A percentile compares a stretch with the other conserved stretches of the same genome.
Conservation (phyloP, 2,113 vertebrate genomes). For the Picathartes gymnocephalus region DNA sequence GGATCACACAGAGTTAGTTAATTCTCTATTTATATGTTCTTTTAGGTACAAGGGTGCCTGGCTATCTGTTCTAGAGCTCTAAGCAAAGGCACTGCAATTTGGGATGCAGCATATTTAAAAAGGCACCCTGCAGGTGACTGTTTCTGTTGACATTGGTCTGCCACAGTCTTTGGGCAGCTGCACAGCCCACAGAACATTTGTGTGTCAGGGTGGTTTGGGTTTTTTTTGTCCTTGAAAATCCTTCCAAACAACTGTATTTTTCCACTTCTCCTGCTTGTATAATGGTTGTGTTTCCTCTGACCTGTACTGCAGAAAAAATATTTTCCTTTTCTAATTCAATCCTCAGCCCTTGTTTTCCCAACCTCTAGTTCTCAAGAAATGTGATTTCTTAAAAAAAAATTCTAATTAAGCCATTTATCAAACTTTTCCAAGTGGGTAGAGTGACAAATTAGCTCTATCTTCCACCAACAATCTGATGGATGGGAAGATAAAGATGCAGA, state of each 20-base stretch:
- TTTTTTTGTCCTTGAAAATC: not conserved
- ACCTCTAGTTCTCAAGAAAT: constrained; percentile 29
- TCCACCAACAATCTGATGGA: constrained; percentile 51
- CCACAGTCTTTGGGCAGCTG: not conserved
- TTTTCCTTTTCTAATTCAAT: constrained; percentile 58
- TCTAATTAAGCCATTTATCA: constrained; percentile 73
- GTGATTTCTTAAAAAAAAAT: constrained; percentile 18
- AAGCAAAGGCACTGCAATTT: not conserved
- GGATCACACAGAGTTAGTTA: not conserved
- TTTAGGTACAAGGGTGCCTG: not conserved
- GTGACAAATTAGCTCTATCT: constrained; percentile 65
- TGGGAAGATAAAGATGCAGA: constrained; percentile 62
- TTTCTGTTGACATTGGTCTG: not conserved
- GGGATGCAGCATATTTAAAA: not conserved
- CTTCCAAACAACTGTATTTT: not conserved
- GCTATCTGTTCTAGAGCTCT: not conserved
- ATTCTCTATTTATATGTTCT: not conserved
- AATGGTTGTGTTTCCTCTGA: not conserved
- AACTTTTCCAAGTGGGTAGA: constrained; percentile 34
- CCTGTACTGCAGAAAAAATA: constrained; percentile 45
- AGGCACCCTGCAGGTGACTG: not conserved
- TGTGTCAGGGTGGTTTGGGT: not conserved
- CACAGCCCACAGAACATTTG: not conserved
- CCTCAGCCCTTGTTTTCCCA: constrained; percentile 53
- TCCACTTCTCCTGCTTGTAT: not conserved